These are phyloP conservation scores for Sarcoramphus papa DNA, from an alignment of 2,797 vertebrate species.

Conservation along the genomic window DNA sequence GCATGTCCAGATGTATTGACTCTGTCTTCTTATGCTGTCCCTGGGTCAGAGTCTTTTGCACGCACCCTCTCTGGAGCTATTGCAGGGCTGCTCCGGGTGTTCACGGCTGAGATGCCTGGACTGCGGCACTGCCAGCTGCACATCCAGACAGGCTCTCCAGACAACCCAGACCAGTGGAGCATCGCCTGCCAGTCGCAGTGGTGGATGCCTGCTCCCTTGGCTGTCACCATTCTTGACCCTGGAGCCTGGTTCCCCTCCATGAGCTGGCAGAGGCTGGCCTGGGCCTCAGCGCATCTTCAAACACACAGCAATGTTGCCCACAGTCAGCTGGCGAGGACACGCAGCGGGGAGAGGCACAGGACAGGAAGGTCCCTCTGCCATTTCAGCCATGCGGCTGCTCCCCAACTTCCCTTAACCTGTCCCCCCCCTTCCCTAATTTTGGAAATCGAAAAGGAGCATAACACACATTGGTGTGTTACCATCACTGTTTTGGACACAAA, in stretches of 20 bases:
- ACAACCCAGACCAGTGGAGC: background rate
- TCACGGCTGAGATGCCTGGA: background rate
- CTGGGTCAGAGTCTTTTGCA: background rate
- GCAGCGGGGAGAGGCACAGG: background rate
- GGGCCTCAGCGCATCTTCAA: background rate
- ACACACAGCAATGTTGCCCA: background rate
- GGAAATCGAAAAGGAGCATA: background rate
- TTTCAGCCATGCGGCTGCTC: background rate
- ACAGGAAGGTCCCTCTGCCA: background rate
- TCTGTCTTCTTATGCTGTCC: background rate
- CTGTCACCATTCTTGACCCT: background rate
- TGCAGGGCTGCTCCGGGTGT: background rate
- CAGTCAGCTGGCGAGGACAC: background rate
- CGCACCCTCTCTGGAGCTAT: background rate
- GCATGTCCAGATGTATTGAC: background rate
- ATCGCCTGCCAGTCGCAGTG: background rate
- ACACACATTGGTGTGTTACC: background rate
- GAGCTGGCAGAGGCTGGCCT: background rate
- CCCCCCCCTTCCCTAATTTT: background rate
- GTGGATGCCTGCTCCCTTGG: background rate
- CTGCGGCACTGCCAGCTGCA: background rate
- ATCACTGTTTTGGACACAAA: background rate
- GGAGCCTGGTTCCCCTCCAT: background rate
- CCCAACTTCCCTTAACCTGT: background rate
- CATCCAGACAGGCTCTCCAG: background rate